These are phyloP conservation scores for Agrotis exclamationis DNA, from an alignment of 2,888 invertebrate genomes.

Conservation along the genomic window DNA sequence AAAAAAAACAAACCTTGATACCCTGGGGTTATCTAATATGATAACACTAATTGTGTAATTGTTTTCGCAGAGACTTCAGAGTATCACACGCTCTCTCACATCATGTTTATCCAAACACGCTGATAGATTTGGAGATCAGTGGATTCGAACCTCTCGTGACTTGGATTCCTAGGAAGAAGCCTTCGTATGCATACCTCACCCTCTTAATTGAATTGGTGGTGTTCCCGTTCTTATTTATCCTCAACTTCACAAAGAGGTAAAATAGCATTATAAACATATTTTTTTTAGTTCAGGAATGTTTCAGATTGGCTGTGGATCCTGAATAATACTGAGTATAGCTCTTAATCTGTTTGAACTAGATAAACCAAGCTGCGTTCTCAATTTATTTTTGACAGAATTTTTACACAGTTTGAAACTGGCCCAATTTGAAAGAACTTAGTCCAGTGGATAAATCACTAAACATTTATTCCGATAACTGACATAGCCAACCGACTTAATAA, in stretches of 20 bases:
- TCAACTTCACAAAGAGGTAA: slow-evolving; percentile 85
- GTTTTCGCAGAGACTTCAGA: slow-evolving; percentile 92
- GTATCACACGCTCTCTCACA: slow-evolving; percentile 95
- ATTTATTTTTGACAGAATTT: too few species aligned
- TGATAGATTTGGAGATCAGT: slow-evolving; percentile 94
- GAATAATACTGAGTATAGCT: too few species aligned
- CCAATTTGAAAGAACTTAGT: too few species aligned
- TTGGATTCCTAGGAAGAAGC: slow-evolving; percentile 92
- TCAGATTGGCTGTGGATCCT: too few species aligned
- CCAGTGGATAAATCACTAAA: background rate
- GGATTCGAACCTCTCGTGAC: slow-evolving; percentile 93
- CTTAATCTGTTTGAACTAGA: too few species aligned
- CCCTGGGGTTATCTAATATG: background rate
- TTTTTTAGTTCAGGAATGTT: background rate
- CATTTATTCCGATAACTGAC: too few species aligned
- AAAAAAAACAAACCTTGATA: background rate
- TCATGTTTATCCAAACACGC: slow-evolving; percentile 95
- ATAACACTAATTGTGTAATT: slow-evolving; percentile 8
- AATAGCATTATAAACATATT: background rate
- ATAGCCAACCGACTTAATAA: too few species aligned
- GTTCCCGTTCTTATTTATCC: slow-evolving; percentile 82
- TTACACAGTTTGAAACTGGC: too few species aligned
- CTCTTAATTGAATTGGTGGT: slow-evolving; percentile 85
- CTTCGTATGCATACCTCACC: slow-evolving; percentile 84
- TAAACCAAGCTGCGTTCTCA: too few species aligned